Evolutionary conservation across 2,113 vertebrate genomes (phyloP), one percentile per base, ranked within the genome.

Genomic region (Esox niger): DNA sequence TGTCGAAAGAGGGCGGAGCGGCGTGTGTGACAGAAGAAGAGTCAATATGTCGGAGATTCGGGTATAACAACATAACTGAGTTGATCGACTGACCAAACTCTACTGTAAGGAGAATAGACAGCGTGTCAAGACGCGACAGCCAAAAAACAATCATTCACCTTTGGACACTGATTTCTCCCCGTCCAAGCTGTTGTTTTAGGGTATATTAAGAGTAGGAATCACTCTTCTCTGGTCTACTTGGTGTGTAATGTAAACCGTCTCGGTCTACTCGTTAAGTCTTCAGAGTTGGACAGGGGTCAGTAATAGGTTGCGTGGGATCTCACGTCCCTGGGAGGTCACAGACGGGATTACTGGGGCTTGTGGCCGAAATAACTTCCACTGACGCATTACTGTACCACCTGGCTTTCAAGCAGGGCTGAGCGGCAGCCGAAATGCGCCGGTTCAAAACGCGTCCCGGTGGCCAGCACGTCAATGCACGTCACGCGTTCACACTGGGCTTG

Each of bases 271-370:
- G n/a, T 23, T 21, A 57, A 17, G 13, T 57, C 55, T 13, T 57
- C 25, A 57, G 26, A 26, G 26, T 56, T 56, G 54, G 25, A 56
- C 9, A 13, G 17, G 23, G 15, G 26, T 58, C 17, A 26, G 11
- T 56, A 26, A 27, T n/a, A n/a, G n/a, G n/a, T n/a, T n/a, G n/a
- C n/a, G 52, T 55, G 1, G 8, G 2, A 20, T 49, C 27, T 57
- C 49, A 35, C 52, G 33, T 69, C 43, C 43, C 29, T 3, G 17
- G 55, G 32, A 59, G 23, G 57, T 59, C 58, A 63, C 71, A 68
- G 60, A 68, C 20, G 30, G 61, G 72, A 68, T 68, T 63, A 62
- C n/a, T 1, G 35, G 5, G 60, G 23, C 20, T 31, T 13, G 23
- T 32, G 30, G 13, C 52, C 38, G 20, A 68, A 49, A 49, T 38